Percentiles rank a stretch among this genome's conserved stretches.
Conservation (phyloP, 2,888 invertebrate genomes). For the Girardia tigrina region DNA sequence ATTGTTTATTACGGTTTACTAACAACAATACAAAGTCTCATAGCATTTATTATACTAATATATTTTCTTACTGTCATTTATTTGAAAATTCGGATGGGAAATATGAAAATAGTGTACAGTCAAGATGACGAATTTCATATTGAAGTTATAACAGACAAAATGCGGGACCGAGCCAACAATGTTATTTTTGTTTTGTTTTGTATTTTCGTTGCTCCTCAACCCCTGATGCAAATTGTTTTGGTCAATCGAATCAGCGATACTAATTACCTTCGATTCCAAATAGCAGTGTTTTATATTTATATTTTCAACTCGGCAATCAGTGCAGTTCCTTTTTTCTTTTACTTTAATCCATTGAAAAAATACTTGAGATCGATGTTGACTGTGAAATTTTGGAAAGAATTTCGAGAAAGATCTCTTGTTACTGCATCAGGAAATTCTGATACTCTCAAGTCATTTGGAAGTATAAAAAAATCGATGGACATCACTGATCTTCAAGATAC, state of each 20-base stretch:
- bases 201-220: background rate
- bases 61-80: background rate
- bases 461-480: background rate
- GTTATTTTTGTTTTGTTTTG: background rate
- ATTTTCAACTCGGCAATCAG: background rate
- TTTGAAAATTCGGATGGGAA: background rate
- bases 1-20: background rate
- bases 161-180: background rate
- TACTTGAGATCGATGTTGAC: background rate
- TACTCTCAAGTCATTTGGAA: background rate
- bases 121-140: background rate
- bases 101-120: background rate
- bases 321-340: background rate
- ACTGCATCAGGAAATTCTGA: background rate
- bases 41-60: background rate
- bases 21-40: background rate
- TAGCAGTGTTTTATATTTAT: background rate
- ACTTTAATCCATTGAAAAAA: background rate
- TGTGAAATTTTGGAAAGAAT: background rate
- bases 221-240: background rate
- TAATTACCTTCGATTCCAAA: background rate
- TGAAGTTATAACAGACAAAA: background rate
- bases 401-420: background rate
- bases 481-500: no score
- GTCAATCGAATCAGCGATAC: background rate